These are phyloP conservation scores for Metopolophium dirhodum DNA, from an alignment of 1,140 invertebrate genomes.

Conservation along the genomic window DNA sequence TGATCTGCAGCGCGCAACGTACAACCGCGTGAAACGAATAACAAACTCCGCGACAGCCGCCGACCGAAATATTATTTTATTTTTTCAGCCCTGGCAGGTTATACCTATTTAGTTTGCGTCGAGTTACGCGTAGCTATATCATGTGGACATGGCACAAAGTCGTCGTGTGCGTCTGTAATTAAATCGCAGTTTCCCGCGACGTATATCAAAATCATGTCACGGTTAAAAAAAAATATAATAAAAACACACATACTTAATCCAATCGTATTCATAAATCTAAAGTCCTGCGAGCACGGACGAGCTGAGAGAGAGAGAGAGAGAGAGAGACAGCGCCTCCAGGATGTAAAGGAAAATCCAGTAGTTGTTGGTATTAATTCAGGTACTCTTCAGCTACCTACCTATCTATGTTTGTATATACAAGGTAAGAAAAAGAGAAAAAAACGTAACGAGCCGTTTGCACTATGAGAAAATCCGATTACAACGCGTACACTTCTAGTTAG, in stretches of 20 bases:
- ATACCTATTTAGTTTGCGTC: not conserved
- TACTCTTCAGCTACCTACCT: not conserved
- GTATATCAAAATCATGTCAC: slow-evolving; percentile 14
- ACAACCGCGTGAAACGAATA: not conserved
- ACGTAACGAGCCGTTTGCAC: not conserved
- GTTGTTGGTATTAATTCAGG: not conserved
- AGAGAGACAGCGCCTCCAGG: not conserved
- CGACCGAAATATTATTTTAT: not conserved
- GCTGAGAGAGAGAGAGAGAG: not conserved
- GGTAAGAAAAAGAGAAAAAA: not conserved
- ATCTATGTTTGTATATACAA: not conserved
- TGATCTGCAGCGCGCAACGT: slow-evolving; percentile 5
- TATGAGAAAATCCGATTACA: slow-evolving; percentile 38
- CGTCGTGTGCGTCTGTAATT: slow-evolving; percentile 36
- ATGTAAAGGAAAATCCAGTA: slow-evolving; percentile 35
- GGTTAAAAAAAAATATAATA: not conserved
- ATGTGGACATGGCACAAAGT: not conserved
- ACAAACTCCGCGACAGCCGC: not conserved
- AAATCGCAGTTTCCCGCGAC: slow-evolving; percentile 21
- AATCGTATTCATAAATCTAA: slow-evolving; percentile 13
- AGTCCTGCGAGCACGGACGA: not conserved
- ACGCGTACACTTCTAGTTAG: not conserved
- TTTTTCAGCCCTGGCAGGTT: slow-evolving; percentile 29
- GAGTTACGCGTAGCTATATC: not conserved
- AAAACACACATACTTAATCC: slow-evolving; percentile 14